Evolutionary conservation across 2,113 vertebrate genomes (phyloP).

Genomic region (Aspiorhynchus laticeps): DNA sequence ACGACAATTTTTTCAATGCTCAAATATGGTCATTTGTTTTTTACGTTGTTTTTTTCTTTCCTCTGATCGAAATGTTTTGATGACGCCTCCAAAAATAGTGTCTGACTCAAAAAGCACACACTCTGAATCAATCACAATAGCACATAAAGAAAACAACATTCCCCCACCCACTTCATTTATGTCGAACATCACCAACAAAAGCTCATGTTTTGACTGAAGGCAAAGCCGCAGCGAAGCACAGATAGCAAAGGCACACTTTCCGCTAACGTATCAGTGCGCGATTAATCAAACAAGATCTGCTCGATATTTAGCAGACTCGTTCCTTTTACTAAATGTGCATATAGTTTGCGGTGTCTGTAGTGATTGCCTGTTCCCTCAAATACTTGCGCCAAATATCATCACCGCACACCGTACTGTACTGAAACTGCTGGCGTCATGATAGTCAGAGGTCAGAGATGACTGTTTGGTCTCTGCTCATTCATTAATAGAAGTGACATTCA

Average conservation of each 20-base stretch:
- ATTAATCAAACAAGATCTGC: conserved; percentile 65
- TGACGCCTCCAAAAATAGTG: conserved; percentile 72
- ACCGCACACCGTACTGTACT: conserved; percentile 8
- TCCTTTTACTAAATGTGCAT: neutral
- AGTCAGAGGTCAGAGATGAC: conserved; percentile 45
- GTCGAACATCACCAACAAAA: conserved; percentile 73
- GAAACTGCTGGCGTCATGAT: conserved; percentile 28
- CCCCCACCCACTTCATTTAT: conserved; percentile 73
- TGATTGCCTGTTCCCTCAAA: neutral
- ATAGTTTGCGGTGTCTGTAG: neutral
- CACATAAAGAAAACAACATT: conserved; percentile 65
- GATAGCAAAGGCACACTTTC: conserved; percentile 65
- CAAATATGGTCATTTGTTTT: conserved; percentile 21
- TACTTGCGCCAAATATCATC: conserved; percentile 30
- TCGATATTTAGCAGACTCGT: neutral
- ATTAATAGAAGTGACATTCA: conserved; percentile 47
- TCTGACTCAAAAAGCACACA: conserved; percentile 65
- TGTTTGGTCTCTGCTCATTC: conserved; percentile 32
- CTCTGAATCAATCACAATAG: conserved; percentile 66
- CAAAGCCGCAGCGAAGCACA: conserved; percentile 78
- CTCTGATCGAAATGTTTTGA: conserved; percentile 67
- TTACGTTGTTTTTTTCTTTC: conserved; percentile 38
- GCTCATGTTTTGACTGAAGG: conserved; percentile 89
- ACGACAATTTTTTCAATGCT: neutral
- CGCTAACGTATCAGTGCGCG: conserved; percentile 75